Evolutionary conservation across 2,113 vertebrate genomes (phyloP).

Genomic region (Saccopteryx bilineata): DNA sequence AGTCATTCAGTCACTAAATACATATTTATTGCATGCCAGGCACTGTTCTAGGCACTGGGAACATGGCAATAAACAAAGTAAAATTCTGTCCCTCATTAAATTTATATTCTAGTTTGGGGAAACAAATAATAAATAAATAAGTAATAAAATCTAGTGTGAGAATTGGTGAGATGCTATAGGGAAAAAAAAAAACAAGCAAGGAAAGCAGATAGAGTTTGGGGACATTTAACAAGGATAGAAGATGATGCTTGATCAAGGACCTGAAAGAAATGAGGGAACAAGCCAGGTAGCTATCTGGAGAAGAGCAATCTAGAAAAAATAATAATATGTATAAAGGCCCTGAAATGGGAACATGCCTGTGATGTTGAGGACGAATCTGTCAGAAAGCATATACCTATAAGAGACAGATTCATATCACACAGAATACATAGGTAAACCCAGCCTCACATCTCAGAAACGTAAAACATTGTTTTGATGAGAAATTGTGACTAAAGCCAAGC

Average conservation of each 20-base stretch:
- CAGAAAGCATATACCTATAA: not conserved
- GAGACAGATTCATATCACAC: not conserved
- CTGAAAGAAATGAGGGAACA: not conserved
- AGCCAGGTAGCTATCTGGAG: not conserved
- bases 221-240: not conserved
- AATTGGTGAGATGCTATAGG: not conserved
- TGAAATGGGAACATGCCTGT: not conserved
- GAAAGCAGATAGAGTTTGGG: not conserved
- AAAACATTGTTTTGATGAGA: conserved; percentile 27
- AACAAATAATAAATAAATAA: conserved; percentile 51
- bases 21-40: conserved; percentile 36
- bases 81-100: not conserved
- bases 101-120: conserved; percentile 28
- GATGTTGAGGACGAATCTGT: not conserved
- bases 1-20: conserved; percentile 22
- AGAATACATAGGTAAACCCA: not conserved
- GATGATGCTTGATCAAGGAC: not conserved
- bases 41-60: not conserved
- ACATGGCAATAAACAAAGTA: not conserved
- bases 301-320: not conserved
- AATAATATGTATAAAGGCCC: not conserved
- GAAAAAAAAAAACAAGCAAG: not conserved
- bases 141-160: not conserved
- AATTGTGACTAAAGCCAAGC: not conserved
- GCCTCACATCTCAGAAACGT: not conserved